phyloP scores from a whole-genome alignment of 2,113 vertebrate genomes.

The Struthio camelus region DNA sequence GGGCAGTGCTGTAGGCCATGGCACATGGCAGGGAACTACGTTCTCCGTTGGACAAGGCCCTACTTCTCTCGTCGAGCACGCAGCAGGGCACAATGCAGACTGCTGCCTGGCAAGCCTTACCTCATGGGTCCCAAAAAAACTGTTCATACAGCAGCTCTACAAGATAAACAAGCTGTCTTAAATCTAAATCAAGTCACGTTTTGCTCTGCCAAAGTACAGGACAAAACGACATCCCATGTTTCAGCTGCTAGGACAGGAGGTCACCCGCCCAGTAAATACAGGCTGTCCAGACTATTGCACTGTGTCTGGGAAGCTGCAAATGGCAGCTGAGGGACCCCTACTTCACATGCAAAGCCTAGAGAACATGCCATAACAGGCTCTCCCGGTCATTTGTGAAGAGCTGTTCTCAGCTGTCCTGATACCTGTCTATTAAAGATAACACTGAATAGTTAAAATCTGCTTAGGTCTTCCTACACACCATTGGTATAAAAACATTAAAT shows the following conservation, averaged over 20 bases:
- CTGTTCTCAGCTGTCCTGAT: background rate
- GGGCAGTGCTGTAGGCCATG: no score
- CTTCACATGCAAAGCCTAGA: background rate
- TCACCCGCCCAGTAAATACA: background rate
- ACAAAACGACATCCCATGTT: background rate
- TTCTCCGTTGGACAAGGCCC: background rate
- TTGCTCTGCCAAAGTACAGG: background rate
- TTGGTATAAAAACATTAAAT: background rate
- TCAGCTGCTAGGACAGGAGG: background rate
- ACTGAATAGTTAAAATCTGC: background rate
- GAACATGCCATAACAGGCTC: background rate
- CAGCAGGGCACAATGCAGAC: background rate
- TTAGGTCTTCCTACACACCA: background rate
- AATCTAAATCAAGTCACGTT: background rate
- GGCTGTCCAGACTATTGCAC: background rate
- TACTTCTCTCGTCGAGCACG: fast-evolving
- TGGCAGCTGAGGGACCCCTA: background rate
- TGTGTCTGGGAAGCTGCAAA: background rate
- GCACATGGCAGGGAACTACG: fast-evolving
- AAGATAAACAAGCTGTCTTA: no score
- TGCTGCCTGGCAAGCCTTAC: background rate
- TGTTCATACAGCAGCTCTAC: background rate
- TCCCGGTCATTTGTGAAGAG: background rate
- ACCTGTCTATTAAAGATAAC: background rate
- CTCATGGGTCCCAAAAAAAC: background rate